Evolutionary conservation across 2,888 invertebrate genomes (phyloP), one percentile per base, ranked within the genome.

Genomic region (Drepanosiphum platanoidis): DNA sequence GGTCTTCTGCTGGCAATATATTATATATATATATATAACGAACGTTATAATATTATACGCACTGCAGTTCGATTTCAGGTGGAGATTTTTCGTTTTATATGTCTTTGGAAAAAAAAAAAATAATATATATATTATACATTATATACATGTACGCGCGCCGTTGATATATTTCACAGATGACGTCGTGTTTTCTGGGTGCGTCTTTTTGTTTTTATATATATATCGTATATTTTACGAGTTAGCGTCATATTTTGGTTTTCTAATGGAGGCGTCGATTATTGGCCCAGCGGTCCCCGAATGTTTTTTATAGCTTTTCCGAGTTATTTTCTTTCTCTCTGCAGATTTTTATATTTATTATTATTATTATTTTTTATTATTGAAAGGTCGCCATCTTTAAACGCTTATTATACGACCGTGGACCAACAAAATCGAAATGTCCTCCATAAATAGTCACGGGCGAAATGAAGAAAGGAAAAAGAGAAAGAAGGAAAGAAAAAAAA

Each of bases 361-460:
- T 78, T 78, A 42, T 78, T 42, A 13, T 78, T 78, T 80, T 39
- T 66, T 68, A 18, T 34, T 68, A 58, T 70, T 39, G 81, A 81
- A 71, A 81, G 52, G 46, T 74, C 82, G 74, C 61, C 72, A 72
- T 82, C 30, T 72, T 72, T 72, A 72, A 82, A 72, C 71, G 71
- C 13, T 82, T 82, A 72, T 72, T 74, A 64, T 83, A 42, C 64
- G 82, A 74, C 15, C 39, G 61, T 11, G 82, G 72, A 61, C 80
- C 39, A 52, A 52, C 64, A 64, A 18, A 66, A 70, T 36, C 58
- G 58, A 70, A 70, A 72, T 61, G 30, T 7, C 61, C n/a, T 72
- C 30, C 81, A 72, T 82, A 82, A 82, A 82, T 82, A 72, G 52
- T 68, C 80, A 46, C 27, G 46, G 27, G 39, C 22, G 30, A 39